phyloP scores from a whole-genome alignment of 1,140 invertebrate genomes.

The Panulirus ornatus region DNA sequence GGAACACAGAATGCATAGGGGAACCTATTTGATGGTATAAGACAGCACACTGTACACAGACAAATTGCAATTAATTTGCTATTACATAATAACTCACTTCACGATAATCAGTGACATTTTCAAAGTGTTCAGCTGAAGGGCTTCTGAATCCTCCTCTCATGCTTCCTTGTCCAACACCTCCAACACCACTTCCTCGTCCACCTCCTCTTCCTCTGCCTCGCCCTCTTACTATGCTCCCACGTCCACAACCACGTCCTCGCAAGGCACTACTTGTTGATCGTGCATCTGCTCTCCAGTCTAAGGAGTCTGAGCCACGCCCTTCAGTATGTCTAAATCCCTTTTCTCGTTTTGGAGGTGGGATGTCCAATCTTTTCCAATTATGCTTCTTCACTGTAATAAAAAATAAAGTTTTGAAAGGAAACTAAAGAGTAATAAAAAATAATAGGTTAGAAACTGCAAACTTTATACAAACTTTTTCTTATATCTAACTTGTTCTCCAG shows the following conservation, averaged over 20 bases:
- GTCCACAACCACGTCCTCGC: constrained; percentile 74
- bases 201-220: constrained; percentile 72
- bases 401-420: not conserved
- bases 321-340: constrained; percentile 78
- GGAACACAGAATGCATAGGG: no score
- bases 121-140: constrained; percentile 59
- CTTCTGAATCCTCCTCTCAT: constrained; percentile 52
- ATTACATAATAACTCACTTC: no score
- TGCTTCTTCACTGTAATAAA: constrained; percentile 82
- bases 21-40: no score
- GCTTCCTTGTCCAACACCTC: constrained; percentile 5
- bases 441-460: no score
- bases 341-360: constrained; percentile 78
- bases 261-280: constrained; percentile 74
- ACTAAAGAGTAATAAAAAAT: no score
- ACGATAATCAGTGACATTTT: constrained; percentile 60
- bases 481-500: no score
- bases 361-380: constrained; percentile 88
- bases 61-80: no score
- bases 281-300: constrained; percentile 75
- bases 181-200: constrained; percentile 75
- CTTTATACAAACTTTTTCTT: no score
- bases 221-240: constrained; percentile 56
- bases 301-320: constrained; percentile 76
- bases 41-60: no score